Evolutionary conservation across 2,888 invertebrate species (phyloP), one percentile per base, ranked within the genome.

Genomic region (Melangyna quadrimaculata): DNA sequence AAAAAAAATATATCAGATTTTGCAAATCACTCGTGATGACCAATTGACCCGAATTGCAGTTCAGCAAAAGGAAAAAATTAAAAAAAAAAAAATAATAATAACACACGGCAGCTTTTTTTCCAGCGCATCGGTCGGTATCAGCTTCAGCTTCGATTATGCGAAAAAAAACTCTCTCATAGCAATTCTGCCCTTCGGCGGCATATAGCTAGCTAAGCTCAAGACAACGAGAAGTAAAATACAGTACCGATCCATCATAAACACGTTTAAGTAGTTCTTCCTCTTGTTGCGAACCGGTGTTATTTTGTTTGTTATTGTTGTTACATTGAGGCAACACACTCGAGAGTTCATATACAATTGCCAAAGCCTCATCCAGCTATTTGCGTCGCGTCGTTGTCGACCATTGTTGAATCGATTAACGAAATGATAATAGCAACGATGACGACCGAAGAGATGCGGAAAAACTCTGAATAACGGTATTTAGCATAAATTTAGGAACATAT

Each of bases 1-100:
- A 48, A 48, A 22, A 48, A 63, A 78, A 79, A 78, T 74, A 74
- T 65, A 83, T 83, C 83, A 83, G 78, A 83, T 83, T 74, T 79
- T 43, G 78, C 83, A 83, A 83, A 83, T 78, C 78, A 83, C 70
- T 83, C 83, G 83, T 83, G 83, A 74, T 83, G 83, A 83, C 83
- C 83, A 83, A 74, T 83, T 83, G 83, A 83, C 83, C 83, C 83
- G 83, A 83, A 78, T 83, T 74, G 74, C 83, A 63, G 43, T 61
- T 67, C 19, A 51, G 55, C 19, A 48, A 14, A 27, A 24, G 14
- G 32, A 48, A n/a, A 32, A 70, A 14, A 45, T 45, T 0, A 45
- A 45, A 45, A 27, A 19, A 45, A 29, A 63, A 8, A 40, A 24
- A 14, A 37, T 14, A 59, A 29, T 29, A 43, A 43, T 19, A 59